Evolutionary conservation across 2,888 invertebrate species (phyloP), one percentile per base, ranked within the genome.

Genomic region (Drosophila prostipennis): DNA sequence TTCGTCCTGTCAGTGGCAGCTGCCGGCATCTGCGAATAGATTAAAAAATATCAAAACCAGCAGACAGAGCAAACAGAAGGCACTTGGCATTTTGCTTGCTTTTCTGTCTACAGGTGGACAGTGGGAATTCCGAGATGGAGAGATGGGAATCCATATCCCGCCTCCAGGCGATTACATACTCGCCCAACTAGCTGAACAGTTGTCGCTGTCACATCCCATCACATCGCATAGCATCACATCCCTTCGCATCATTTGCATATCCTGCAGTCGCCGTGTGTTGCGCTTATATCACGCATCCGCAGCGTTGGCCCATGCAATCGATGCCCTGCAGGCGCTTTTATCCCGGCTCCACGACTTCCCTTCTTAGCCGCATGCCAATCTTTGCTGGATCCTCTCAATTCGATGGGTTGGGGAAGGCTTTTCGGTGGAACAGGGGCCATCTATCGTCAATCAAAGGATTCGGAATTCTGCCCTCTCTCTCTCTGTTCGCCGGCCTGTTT

Each of bases 21-120:
- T 73, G 79, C 79, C 58, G 55, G 51, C 51, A 39, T 60, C 72
- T 42, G 56, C 71, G 59, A 71, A 46, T 55, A 71, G 84, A 86
- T 86, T 80, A 78, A 83, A 61, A 83, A 81, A 71, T 83, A 86
- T 83, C 60, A 80, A 72, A 73, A 39, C 46, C 49, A 63, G 60
- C 43, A 43, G 57, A 59, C 55, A 72, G 65, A 45, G n/a, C 45
- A 58, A 56, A 45, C 49, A 65, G 45, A 14, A 23, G 34, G 37
- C 11, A 43, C 39, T 67, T 39, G n/a, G 37, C 53, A 51, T 6
- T 51, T 67, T 67, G 69, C 70, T 74, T 46, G 61, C 56, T 19
- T 45, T 6, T 72, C 37, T 48, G 75, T 65, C 69, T 63, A 67
- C 80, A 80, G 83, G 83, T 80, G 86, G 68, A 36, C 69, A 65